These are phyloP conservation scores for Sitobion miscanthi DNA, from an alignment of 1,140 invertebrate species.

Conservation along the genomic window DNA sequence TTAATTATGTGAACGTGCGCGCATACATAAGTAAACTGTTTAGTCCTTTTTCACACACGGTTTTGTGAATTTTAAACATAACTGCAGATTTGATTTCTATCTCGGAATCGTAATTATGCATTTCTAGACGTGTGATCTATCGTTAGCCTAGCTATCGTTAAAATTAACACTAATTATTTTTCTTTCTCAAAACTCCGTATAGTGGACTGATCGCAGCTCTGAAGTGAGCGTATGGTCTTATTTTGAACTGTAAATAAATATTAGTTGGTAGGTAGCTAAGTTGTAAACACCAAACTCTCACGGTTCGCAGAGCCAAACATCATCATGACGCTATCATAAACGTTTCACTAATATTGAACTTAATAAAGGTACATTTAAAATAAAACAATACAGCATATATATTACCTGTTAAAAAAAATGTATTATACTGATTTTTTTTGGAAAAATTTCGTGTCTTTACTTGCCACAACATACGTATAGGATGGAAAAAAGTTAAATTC, in stretches of 20 bases:
- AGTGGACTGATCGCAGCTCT: not conserved
- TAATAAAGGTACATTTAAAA: no score
- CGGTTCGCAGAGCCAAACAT: not conserved
- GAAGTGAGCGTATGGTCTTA: not conserved
- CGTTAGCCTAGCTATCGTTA: not conserved
- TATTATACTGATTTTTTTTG: not conserved
- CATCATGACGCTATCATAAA: not conserved
- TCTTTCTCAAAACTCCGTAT: not conserved
- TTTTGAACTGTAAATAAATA: not conserved
- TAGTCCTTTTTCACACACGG: conserved; percentile 16
- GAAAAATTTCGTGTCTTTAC: not conserved
- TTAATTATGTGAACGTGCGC: not conserved
- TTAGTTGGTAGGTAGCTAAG: no score
- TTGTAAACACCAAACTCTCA: not conserved
- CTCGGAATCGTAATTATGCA: not conserved
- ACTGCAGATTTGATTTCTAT: not conserved
- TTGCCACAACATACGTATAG: not conserved
- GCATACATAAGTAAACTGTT: not conserved
- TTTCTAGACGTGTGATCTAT: not conserved
- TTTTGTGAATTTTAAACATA: not conserved
- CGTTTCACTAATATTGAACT: not conserved
- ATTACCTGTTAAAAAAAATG: not conserved
- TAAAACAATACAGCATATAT: no score
- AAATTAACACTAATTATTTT: not conserved
- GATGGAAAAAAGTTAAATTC: no score